A percentile compares a stretch with the other conserved stretches of the same genome.
Evolutionary conservation across 35 echinoderm and acorn worm genomes (phyloP).

Genomic region (Lytechinus variegatus): DNA sequence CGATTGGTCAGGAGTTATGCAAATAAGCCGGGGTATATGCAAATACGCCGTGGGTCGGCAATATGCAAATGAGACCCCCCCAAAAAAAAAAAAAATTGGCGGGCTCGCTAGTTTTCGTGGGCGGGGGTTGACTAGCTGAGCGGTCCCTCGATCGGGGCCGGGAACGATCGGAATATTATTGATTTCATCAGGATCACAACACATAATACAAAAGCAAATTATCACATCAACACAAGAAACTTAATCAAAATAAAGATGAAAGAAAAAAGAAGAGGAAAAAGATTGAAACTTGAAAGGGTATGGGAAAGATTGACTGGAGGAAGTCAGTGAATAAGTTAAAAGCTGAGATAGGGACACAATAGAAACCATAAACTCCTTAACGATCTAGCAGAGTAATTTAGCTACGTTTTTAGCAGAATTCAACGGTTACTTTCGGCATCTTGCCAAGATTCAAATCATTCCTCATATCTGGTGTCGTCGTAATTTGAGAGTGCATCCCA

Average conservation of each 20-base stretch:
- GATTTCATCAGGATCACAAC: too few species aligned
- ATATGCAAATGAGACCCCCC: too few species aligned
- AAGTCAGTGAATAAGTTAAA: not conserved
- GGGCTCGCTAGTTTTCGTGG: too few species aligned
- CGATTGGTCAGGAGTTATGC: too few species aligned
- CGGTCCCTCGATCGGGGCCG: too few species aligned
- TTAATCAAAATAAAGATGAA: not conserved
- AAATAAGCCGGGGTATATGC: too few species aligned
- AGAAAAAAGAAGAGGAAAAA: not conserved
- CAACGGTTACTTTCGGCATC: not conserved
- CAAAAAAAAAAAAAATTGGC: too few species aligned
- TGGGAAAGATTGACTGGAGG: not conserved
- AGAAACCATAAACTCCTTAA: not conserved
- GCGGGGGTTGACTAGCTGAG: too few species aligned
- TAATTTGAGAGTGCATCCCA: constrained; percentile 7
- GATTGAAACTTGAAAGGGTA: not conserved
- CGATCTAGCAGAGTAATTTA: not conserved
- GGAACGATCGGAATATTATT: too few species aligned
- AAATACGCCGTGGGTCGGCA: too few species aligned
- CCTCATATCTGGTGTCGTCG: not conserved
- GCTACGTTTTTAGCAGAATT: not conserved
- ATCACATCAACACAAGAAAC: not conserved
- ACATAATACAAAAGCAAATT: too few species aligned
- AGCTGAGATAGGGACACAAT: not conserved
- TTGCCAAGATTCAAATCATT: constrained; percentile 6